Percentiles rank a stretch among this genome's conserved stretches.
These are phyloP conservation scores for Lycia hirtaria DNA, from an alignment of 2,888 invertebrate genomes.

Conservation along the genomic window DNA sequence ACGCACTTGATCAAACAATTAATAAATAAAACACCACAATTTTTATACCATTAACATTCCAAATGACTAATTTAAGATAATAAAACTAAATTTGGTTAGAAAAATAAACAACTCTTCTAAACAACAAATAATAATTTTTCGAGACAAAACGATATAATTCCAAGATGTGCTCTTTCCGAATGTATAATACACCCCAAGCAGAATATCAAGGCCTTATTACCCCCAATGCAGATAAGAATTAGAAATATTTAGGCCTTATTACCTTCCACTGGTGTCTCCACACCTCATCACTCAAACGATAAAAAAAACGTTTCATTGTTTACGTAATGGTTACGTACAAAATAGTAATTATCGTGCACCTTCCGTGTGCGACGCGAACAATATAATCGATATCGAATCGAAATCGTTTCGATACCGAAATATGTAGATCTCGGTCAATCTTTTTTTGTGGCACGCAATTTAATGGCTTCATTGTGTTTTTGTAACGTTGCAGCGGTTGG, in stretches of 20 bases:
- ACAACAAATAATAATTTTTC: no score
- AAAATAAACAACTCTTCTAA: no score
- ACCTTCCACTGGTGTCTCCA: slow-evolving; percentile 40
- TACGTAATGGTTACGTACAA: slow-evolving; percentile 64
- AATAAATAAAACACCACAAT: no score
- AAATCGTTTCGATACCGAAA: slow-evolving; percentile 64
- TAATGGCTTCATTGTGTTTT: slow-evolving; percentile 54
- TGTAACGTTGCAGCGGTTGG: slow-evolving; percentile 33
- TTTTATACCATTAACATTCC: no score
- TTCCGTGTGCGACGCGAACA: slow-evolving; percentile 76
- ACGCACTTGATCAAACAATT: no score
- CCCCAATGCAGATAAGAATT: background rate
- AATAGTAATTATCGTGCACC: slow-evolving; percentile 73
- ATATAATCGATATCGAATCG: slow-evolving; percentile 76
- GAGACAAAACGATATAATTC: no score
- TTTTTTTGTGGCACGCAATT: slow-evolving; percentile 76
- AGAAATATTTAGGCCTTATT: slow-evolving; percentile 5
- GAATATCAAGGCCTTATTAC: background rate
- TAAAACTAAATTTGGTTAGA: no score
- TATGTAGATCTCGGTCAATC: slow-evolving; percentile 74
- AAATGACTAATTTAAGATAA: no score
- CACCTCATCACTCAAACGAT: slow-evolving; percentile 46
- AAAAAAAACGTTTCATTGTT: slow-evolving; percentile 49
- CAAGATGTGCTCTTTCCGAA: no score
- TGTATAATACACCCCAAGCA: no score